A percentile compares a stretch with the other conserved stretches of the same genome.
Evolutionary conservation across 2,797 vertebrate genomes (phyloP).

Genomic region (Coregonus suidteri): DNA sequence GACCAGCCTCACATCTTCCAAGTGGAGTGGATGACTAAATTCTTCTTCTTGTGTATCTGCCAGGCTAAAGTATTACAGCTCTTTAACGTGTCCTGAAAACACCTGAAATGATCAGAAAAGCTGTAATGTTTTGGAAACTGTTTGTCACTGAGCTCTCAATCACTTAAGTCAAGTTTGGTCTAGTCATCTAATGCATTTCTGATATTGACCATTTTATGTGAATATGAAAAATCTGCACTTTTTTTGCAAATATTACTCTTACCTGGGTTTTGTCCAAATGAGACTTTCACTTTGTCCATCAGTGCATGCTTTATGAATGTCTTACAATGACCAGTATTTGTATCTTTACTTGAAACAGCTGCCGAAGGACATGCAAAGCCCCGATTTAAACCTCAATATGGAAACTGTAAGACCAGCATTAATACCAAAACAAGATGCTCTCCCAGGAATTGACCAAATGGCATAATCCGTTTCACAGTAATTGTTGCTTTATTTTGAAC

Average conservation of each 20-base stretch:
- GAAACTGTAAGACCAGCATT: conserved; percentile 62
- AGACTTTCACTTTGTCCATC: conserved; percentile 65
- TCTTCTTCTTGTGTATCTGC: conserved; percentile 8
- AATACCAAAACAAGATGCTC: conserved; percentile 41
- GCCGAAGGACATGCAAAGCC: conserved; percentile 60
- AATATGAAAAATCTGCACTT: conserved; percentile 78
- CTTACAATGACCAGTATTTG: conserved; percentile 67
- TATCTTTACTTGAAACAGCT: conserved; percentile 62
- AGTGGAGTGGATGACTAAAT: conserved; percentile 12
- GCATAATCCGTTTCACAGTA: too few species aligned
- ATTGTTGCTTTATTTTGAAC: background rate
- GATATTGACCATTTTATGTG: conserved; percentile 67
- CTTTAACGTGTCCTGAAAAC: background rate
- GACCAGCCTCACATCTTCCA: conserved; percentile 60
- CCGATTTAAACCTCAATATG: conserved; percentile 43
- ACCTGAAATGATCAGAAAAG: conserved; percentile 1
- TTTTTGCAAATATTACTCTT: conserved; percentile 69
- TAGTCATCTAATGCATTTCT: conserved; percentile 64
- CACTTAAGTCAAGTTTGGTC: conserved; percentile 36
- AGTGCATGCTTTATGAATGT: conserved; percentile 77
- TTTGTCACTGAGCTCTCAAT: conserved; percentile 23
- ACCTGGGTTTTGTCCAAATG: conserved; percentile 64
- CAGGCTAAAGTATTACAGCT: conserved; percentile 3
- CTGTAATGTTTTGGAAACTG: background rate
- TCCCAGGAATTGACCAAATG: conserved; percentile 51